Percentiles rank a stretch among this genome's conserved stretches.
phyloP scores from a whole-genome alignment of 2,797 vertebrate species.

The Clarias platycephalus region DNA sequence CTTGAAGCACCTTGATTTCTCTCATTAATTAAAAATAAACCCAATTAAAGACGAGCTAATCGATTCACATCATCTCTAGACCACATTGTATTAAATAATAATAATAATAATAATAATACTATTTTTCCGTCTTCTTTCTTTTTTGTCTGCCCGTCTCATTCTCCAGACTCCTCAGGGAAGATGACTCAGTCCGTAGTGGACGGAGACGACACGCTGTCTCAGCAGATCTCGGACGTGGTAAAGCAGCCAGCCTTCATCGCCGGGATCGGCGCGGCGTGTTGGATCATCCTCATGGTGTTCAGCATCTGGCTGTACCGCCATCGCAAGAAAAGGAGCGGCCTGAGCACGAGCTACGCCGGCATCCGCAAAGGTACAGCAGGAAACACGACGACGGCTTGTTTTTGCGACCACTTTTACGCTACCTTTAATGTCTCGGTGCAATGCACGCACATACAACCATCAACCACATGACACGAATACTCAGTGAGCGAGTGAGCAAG shows the following conservation, averaged over 20 bases:
- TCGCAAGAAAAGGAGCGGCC: slow-evolving; percentile 91
- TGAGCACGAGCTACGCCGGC: slow-evolving; percentile 91
- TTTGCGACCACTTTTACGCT: too few species aligned
- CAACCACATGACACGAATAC: too few species aligned
- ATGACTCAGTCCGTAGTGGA: slow-evolving; percentile 64
- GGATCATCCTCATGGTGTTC: slow-evolving; percentile 98
- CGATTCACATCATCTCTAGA: neutral
- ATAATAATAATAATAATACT: neutral
- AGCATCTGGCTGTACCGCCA: slow-evolving; percentile 97
- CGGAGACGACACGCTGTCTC: slow-evolving; percentile 79
- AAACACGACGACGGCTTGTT: neutral
- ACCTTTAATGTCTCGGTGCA: too few species aligned
- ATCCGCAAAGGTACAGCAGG: slow-evolving; percentile 89
- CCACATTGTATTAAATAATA: too few species aligned
- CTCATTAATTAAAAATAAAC: neutral
- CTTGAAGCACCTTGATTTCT: neutral
- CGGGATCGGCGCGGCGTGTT: slow-evolving; percentile 95
- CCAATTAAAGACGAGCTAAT: neutral
- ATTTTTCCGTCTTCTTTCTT: neutral
- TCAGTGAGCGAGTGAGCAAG: too few species aligned
- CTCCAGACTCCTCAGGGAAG: slow-evolving; percentile 70
- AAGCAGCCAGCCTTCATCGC: slow-evolving; percentile 97
- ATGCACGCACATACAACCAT: too few species aligned
- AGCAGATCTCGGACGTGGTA: slow-evolving; percentile 97
- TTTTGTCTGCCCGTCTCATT: neutral